A percentile compares a stretch with the other conserved stretches of the same genome.
Evolutionary conservation across 2,888 invertebrate genomes (phyloP).

Genomic region (Plebejus argus): DNA sequence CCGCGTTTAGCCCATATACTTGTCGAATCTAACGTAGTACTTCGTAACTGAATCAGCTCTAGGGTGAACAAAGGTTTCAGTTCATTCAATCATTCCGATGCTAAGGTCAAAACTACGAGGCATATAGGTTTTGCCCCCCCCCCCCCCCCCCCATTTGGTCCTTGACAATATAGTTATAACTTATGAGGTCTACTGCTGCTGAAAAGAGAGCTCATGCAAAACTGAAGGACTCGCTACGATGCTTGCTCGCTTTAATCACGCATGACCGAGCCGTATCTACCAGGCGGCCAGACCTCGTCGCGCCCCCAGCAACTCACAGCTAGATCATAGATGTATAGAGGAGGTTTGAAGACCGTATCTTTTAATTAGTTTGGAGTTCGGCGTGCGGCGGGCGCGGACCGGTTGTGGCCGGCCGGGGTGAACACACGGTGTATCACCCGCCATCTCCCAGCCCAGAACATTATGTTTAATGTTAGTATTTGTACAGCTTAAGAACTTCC

Average conservation of each 20-base stretch:
- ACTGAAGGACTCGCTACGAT: neutral
- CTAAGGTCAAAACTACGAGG: too few relatives aligned
- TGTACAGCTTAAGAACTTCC: neutral
- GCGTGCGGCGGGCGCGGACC: neutral
- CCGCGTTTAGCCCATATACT: too few relatives aligned
- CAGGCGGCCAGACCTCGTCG: neutral
- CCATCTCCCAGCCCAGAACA: neutral
- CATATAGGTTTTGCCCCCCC: too few relatives aligned
- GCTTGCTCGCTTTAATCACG: neutral
- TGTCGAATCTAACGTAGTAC: neutral
- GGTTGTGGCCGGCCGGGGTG: neutral
- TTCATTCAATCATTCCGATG: too few relatives aligned
- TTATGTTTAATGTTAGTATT: neutral
- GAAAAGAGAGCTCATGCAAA: neutral
- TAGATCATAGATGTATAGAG: neutral
- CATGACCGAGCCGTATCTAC: neutral
- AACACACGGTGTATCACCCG: neutral
- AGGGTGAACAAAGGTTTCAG: neutral
- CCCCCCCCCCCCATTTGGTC: too few relatives aligned
- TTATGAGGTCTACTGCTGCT: neutral
- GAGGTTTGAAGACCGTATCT: slow-evolving; percentile 27
- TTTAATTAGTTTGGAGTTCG: slow-evolving; percentile 23
- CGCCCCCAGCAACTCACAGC: neutral
- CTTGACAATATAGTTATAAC: too few relatives aligned
- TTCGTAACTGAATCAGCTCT: neutral